Conservation (phyloP, 2,113 vertebrate genomes). For the Petromus typicus region DNA sequence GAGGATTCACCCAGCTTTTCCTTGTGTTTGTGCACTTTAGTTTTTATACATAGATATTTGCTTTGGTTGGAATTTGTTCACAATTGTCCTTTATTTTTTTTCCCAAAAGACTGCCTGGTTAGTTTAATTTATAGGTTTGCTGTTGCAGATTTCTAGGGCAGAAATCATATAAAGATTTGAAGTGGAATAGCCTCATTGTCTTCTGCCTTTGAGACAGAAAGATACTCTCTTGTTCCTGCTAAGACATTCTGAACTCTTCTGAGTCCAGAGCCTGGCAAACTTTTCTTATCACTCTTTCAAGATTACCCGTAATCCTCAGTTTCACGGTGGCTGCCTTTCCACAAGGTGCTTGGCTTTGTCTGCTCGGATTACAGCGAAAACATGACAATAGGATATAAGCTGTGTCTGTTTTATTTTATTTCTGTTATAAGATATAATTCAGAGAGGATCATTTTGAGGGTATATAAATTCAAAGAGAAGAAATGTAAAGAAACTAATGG, state of each 20-base stretch:
- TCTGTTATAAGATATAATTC: neutral
- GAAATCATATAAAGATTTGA: neutral
- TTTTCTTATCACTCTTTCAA: neutral
- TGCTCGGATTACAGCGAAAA: neutral
- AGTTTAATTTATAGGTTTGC: neutral
- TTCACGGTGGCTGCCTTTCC: no score
- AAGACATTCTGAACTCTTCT: neutral
- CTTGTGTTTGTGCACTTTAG: neutral
- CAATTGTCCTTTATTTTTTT: neutral
- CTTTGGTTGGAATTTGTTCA: neutral
- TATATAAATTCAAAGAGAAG: neutral
- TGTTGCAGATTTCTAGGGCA: neutral
- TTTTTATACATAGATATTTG: neutral
- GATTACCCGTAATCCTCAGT: no score
- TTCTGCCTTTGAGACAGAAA: neutral
- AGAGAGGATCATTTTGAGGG: neutral
- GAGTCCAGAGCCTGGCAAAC: neutral
- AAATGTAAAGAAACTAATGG: neutral
- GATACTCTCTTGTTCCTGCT: neutral
- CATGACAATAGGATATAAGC: no score
- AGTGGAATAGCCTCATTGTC: neutral
- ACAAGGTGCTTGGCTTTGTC: neutral
- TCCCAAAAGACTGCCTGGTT: neutral
- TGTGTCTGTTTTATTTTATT: neutral
- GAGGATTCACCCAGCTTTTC: neutral